A percentile compares a stretch with the other conserved stretches of the same genome.
phyloP scores from a whole-genome alignment of 2,113 vertebrate species.

The Pachypanchax playfairii region DNA sequence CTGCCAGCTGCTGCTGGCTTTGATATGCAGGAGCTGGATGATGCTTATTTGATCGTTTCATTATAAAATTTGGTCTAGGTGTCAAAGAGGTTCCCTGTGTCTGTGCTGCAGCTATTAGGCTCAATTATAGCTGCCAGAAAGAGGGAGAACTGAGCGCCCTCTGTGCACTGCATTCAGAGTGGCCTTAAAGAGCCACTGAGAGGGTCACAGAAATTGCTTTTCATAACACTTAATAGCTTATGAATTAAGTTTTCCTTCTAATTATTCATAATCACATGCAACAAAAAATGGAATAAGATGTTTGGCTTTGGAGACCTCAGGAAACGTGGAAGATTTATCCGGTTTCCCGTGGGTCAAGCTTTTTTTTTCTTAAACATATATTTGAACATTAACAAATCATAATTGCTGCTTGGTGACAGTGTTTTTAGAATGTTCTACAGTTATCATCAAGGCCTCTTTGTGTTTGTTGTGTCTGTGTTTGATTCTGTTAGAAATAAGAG shows the following conservation, averaged over 20 bases:
- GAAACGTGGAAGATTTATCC: constrained; percentile 8
- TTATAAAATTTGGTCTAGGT: constrained; percentile 82
- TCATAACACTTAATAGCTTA: constrained; percentile 86
- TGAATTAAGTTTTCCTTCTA: constrained; percentile 82
- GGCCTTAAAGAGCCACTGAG: constrained; percentile 88
- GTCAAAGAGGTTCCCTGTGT: constrained; percentile 89
- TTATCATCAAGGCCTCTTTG: no score
- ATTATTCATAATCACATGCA: constrained; percentile 90
- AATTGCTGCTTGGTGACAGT: not conserved
- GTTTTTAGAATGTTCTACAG: not conserved
- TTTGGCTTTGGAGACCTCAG: constrained; percentile 33
- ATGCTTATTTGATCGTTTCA: constrained; percentile 87
- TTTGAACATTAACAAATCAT: constrained; percentile 2
- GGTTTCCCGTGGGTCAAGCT: constrained; percentile 6
- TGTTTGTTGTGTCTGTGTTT: no score
- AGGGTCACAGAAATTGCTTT: constrained; percentile 92
- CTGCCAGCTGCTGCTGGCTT: constrained; percentile 80
- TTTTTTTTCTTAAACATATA: not conserved
- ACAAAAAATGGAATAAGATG: constrained; percentile 41
- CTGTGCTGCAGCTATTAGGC: constrained; percentile 88
- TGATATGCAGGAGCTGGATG: constrained; percentile 82
- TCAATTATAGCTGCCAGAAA: constrained; percentile 89
- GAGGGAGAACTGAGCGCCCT: constrained; percentile 86
- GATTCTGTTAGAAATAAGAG: no score
- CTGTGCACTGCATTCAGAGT: constrained; percentile 85